Conservation (phyloP, 1,140 invertebrate species). For the Nasonia vitripennis region DNA sequence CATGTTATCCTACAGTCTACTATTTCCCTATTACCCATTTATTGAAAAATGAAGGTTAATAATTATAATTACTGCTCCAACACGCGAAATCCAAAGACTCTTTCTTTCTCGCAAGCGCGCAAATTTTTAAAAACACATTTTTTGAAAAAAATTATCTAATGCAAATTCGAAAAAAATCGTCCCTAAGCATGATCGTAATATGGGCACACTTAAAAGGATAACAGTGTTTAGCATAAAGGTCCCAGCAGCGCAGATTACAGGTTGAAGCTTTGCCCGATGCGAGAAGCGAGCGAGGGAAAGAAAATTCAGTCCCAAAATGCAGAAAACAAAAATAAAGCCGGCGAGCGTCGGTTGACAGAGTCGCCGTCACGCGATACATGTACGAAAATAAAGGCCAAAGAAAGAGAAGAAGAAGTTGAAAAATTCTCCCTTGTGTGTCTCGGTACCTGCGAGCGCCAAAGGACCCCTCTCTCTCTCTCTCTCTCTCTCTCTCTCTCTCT, state of each 20-base stretch:
- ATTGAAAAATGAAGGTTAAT: not conserved
- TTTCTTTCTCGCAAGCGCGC: not conserved
- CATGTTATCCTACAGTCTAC: not conserved
- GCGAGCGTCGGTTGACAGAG: constrained; percentile 16
- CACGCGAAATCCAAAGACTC: not conserved
- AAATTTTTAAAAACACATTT: not conserved
- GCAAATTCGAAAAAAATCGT: not conserved
- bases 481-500: no score
- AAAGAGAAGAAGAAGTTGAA: not conserved
- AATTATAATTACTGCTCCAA: not conserved
- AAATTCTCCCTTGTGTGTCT: constrained; percentile 18
- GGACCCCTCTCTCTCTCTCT: not conserved
- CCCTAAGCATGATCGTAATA: not conserved
- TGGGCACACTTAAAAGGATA: not conserved
- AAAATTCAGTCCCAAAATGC: not conserved
- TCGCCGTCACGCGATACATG: constrained; percentile 17
- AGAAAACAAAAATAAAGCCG: not conserved
- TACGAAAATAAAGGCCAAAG: not conserved
- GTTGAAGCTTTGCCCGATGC: not conserved
- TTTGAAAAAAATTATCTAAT: not conserved
- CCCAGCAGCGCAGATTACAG: not conserved
- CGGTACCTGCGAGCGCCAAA: constrained; percentile 20
- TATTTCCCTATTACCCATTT: not conserved
- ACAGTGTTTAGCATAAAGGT: constrained; percentile 33
- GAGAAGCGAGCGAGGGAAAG: not conserved